A percentile compares a stretch with the other conserved stretches of the same genome.
phyloP scores from a whole-genome alignment of 1,140 invertebrate species.

The Bicyclus anynana region DNA sequence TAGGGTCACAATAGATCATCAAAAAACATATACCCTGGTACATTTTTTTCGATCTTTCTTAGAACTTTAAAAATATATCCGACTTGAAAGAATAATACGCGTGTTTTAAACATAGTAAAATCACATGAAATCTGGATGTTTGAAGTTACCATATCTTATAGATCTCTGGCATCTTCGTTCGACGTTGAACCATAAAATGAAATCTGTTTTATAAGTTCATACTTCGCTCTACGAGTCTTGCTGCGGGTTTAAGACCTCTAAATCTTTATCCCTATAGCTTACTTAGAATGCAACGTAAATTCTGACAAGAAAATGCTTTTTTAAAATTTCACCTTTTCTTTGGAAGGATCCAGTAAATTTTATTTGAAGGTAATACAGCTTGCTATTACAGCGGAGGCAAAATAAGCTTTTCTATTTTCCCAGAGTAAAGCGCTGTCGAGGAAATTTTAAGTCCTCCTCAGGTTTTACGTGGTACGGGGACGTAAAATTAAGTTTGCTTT shows the following conservation, averaged over 20 bases:
- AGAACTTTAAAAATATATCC: too few relatives aligned
- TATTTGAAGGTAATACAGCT: slow-evolving; percentile 2
- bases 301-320: not conserved
- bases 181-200: too few relatives aligned
- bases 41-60: too few relatives aligned
- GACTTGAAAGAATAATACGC: too few relatives aligned
- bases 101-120: too few relatives aligned
- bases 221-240: too few relatives aligned
- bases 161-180: too few relatives aligned
- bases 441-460: slow-evolving; percentile 3
- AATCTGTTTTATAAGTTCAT: too few relatives aligned
- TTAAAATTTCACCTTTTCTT: not conserved
- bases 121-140: too few relatives aligned
- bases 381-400: not conserved
- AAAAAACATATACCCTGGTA: too few relatives aligned
- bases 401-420: slow-evolving; percentile 5
- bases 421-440: not conserved
- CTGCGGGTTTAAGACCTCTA: not conserved
- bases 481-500: slow-evolving; percentile 16
- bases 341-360: not conserved
- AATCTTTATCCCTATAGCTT: not conserved
- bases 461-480: slow-evolving; percentile 9
- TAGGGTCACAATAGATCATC: too few relatives aligned
- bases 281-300: not conserved
- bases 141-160: too few relatives aligned